Evolutionary conservation across 2,797 vertebrate species (phyloP), one percentile per base, ranked within the genome.

Genomic region (Xenentodon cancila): DNA sequence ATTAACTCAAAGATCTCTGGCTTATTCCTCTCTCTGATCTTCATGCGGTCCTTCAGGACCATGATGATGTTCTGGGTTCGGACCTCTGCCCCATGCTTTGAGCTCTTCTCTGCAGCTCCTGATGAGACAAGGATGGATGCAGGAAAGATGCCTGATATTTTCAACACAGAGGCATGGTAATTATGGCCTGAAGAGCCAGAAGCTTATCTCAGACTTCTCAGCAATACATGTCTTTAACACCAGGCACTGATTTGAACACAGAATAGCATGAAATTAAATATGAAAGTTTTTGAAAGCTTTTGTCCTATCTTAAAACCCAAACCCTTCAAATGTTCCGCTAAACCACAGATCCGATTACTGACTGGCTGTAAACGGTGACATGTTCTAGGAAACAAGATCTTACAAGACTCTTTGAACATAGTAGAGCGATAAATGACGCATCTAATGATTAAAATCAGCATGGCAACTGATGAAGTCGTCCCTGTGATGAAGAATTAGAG

Each of bases 11-110:
- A 99, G 82, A 99, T 99, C 91, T 99, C 97, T 0, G 97, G 97
- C 70, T 99, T 99, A 92, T 99, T 99, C 77, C 97, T 92, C 82
- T 99, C 97, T 3, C 97, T 92, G 89, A 99, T 98, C 92, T 99
- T 99, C 97, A 99, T 99, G 68, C 97, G 95, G 82, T 99, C 97
- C 80, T 99, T 99, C 59, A 99, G 92, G 69, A 98, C 97, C 97
- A 98, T 98, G 88, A 99, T 99, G 83, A 99, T 99, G 76, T 97
- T 98, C 91, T 97, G 97, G 0, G 97, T 99, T 19, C 97, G 90
- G 84, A 99, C 97, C 84, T 99, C 97, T 0, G 97, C 97, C 0
- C 97, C 97, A 0, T 99, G 97, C 81, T 99, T 99, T 18, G 97
- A 99, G 84, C 97, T 97, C 83, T 99, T 99, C 87, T 99, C 97